Conservation (phyloP, 2,797 vertebrate genomes). For the Propithecus perrieri region DNA sequence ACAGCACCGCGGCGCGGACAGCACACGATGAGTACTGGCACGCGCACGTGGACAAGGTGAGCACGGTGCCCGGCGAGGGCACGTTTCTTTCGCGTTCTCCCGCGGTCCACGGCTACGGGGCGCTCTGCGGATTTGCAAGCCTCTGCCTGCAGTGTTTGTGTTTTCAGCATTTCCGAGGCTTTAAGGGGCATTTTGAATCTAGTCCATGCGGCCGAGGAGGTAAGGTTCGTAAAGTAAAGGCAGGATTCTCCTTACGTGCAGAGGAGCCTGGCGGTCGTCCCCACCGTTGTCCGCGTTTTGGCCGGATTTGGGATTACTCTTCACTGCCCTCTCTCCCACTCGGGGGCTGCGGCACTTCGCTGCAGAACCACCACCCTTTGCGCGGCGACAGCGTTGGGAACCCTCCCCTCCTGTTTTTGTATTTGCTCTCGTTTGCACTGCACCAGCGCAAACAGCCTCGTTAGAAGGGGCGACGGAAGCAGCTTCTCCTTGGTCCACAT, state of each 20-base stretch:
- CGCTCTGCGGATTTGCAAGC: no score
- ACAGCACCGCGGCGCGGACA: conserved; percentile 92
- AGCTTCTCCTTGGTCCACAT: accelerated
- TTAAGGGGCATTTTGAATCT: neutral
- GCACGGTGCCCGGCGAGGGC: neutral
- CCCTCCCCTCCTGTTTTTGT: neutral
- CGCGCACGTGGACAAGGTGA: conserved; percentile 96
- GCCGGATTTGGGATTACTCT: neutral
- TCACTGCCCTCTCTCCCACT: no score
- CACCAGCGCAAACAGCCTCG: neutral
- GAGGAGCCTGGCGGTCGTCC: neutral
- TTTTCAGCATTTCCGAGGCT: neutral
- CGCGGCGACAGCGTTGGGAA: neutral
- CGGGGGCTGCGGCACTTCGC: neutral
- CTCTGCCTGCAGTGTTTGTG: accelerated
- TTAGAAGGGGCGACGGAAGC: neutral
- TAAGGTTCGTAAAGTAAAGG: no score
- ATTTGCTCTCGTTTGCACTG: no score
- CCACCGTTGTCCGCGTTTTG: neutral
- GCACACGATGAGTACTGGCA: conserved; percentile 98
- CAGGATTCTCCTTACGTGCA: accelerated
- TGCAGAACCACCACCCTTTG: no score
- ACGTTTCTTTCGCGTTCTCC: neutral
- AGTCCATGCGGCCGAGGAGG: neutral
- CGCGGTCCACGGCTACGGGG: accelerated